These are phyloP conservation scores for Ophiothrix spiculata DNA, from an alignment of 35 echinoderm and acorn worm species.

Conservation along the genomic window DNA sequence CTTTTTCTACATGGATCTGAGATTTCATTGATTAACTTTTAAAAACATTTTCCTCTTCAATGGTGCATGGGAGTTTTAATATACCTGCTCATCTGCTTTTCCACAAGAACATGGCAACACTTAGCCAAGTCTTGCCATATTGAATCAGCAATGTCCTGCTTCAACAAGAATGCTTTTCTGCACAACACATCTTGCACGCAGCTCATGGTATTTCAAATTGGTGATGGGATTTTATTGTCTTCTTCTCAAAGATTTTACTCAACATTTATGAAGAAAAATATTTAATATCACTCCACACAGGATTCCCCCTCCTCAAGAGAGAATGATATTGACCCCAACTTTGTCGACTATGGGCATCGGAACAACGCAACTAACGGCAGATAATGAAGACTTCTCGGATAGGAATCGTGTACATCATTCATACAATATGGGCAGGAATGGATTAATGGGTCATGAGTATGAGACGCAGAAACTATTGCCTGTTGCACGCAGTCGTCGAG, in stretches of 20 bases:
- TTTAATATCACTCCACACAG: constrained; percentile 36
- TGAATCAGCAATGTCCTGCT: too few relatives aligned
- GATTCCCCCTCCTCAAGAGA: constrained; percentile 51
- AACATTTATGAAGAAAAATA: neutral
- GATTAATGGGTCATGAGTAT: constrained; percentile 30
- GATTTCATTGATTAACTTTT: too few relatives aligned
- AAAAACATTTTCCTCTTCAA: too few relatives aligned
- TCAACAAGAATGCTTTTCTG: too few relatives aligned
- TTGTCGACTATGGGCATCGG: constrained; percentile 46
- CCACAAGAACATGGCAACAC: too few relatives aligned
- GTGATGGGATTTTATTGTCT: neutral
- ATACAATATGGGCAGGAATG: constrained; percentile 60
- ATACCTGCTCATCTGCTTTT: too few relatives aligned
- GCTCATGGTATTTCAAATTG: neutral
- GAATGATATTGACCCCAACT: constrained; percentile 74
- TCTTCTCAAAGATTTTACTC: neutral
- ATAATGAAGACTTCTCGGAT: constrained; percentile 73
- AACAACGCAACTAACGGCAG: constrained; percentile 63
- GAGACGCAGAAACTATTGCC: constrained; percentile 13
- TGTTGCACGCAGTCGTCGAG: too few relatives aligned
- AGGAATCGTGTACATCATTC: constrained; percentile 87
- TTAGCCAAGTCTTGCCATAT: too few relatives aligned
- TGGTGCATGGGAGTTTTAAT: too few relatives aligned
- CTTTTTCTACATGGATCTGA: too few relatives aligned
- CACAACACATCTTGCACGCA: neutral